Evolutionary conservation across 2,113 vertebrate genomes (phyloP), one percentile per base, ranked within the genome.

Genomic region (Seriola aureovittata): DNA sequence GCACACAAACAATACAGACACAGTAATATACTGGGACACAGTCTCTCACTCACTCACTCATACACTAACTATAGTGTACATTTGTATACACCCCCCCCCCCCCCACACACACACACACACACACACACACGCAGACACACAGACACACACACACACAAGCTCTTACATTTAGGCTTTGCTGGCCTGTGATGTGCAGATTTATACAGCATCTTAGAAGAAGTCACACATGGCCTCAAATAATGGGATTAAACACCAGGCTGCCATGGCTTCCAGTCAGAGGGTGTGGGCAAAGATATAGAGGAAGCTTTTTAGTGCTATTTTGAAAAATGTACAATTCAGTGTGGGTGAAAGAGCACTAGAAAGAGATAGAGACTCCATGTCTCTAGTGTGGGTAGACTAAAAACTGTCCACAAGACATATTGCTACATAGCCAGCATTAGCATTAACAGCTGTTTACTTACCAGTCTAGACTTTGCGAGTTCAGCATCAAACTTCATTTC

Each of bases 151-250:
- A 11, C 42, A 17, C 38, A 13, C 3, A 34, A 23, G 54, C 50
- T 52, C 52, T 71, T 29, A 29, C 29, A 29, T 29, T 84, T 79
- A 76, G 71, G 80, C 32, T 80, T 72, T 75, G 76, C 16, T 65
- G 23, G 32, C 4, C 2, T 42, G 16, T n/a, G 64, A 54, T 19
- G 17, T 57, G 21, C 70, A 60, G 46, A 29, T 63, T 60, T 66
- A 44, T 23, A 76, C 77, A 69, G 44, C 86, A 69, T 79, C 73
- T 83, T 29, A 38, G 73, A 72, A 78, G 48, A 79, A 79, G 71
- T 71, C 74, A 86, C 88, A 86, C 76, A 73, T 79, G 68, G 81
- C 72, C 42, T 88, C 32, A 69, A 75, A 88, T 90, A 88, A 85
- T 73, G 57, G 79, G 84, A 86, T 88, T 89, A 81, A 88, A 82